phyloP scores from a whole-genome alignment of 2,797 vertebrate genomes.

The Poecilia gillii region DNA sequence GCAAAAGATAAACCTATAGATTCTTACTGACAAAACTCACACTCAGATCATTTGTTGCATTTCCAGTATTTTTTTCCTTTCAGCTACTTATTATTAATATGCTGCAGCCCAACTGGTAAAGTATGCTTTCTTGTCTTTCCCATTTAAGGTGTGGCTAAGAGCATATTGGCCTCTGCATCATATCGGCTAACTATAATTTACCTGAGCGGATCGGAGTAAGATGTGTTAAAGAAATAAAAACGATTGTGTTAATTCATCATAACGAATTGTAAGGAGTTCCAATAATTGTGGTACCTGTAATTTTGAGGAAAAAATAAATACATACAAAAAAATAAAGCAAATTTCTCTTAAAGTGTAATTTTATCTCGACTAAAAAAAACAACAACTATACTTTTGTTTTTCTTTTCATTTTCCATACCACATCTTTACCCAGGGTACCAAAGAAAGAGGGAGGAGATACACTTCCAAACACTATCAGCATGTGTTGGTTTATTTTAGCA shows the following conservation, averaged over 20 bases:
- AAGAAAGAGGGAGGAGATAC: neutral
- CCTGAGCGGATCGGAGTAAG: too few species aligned
- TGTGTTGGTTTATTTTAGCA: neutral
- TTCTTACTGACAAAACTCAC: neutral
- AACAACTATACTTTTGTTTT: neutral
- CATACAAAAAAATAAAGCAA: neutral
- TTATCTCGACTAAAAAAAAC: neutral
- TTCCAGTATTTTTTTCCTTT: neutral
- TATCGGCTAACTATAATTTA: too few species aligned
- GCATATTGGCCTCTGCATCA: neutral
- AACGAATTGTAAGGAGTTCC: neutral
- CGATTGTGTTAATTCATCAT: neutral
- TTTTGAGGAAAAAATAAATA: neutral
- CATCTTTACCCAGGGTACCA: neutral
- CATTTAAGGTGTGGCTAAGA: neutral
- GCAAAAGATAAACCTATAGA: neutral
- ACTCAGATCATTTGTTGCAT: neutral
- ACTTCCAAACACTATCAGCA: neutral
- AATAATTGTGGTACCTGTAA: neutral
- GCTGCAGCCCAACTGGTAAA: neutral
- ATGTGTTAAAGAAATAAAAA: neutral
- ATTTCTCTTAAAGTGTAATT: neutral
- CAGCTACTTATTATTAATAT: neutral
- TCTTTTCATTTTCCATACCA: neutral
- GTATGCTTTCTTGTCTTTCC: neutral